Conservation (phyloP, 2,888 invertebrate species). For the Nephrocerus scutellatus region DNA sequence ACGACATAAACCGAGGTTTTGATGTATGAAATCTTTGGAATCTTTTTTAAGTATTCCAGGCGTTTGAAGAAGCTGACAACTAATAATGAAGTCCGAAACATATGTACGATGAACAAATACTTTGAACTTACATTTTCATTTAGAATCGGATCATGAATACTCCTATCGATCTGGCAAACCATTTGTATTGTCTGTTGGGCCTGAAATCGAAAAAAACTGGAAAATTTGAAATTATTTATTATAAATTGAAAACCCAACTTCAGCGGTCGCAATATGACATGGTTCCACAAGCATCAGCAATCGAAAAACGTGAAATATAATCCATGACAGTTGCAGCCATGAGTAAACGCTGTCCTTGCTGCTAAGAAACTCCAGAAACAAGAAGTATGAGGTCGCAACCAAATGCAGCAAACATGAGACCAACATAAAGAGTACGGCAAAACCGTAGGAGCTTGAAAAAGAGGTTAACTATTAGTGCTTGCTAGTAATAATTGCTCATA, state of each 20-base stretch:
- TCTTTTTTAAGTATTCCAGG: too few relatives aligned
- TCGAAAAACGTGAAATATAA: constrained; percentile 48
- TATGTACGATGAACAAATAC: neutral
- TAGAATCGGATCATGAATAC: constrained; percentile 35
- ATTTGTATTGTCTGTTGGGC: constrained; percentile 47
- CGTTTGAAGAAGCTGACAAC: too few relatives aligned
- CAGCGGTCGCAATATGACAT: constrained; percentile 48
- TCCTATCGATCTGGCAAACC: constrained; percentile 48
- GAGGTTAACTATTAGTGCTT: too few relatives aligned
- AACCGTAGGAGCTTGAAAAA: constrained; percentile 47
- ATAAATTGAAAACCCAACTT: constrained; percentile 36
- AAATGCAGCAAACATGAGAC: constrained; percentile 52
- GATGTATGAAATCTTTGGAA: too few relatives aligned
- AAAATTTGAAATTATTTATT: neutral
- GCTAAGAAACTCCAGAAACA: constrained; percentile 48
- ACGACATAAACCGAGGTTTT: too few relatives aligned
- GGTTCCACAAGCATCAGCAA: constrained; percentile 52
- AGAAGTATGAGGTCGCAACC: constrained; percentile 53
- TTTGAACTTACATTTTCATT: constrained; percentile 44
- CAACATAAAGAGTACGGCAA: constrained; percentile 48
- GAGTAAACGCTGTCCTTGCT: constrained; percentile 47
- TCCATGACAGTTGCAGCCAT: constrained; percentile 50
- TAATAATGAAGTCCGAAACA: neutral
- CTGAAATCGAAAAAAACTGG: constrained; percentile 25
- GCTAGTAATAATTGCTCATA: too few relatives aligned